Evolutionary conservation across 2,113 vertebrate species (phyloP).

Genomic region (Cygnus atratus): DNA sequence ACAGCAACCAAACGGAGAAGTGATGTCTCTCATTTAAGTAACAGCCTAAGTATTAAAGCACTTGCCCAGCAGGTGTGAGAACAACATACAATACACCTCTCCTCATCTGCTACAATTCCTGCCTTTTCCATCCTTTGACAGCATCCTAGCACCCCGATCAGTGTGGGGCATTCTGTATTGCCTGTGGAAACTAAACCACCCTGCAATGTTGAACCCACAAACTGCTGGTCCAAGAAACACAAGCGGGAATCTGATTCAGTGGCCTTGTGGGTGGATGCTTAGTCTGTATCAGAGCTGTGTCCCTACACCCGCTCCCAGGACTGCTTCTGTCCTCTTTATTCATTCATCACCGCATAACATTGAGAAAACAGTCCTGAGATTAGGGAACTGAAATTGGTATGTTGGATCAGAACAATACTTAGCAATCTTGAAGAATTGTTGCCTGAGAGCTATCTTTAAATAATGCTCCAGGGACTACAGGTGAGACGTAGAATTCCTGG

Average conservation of each 20-base stretch:
- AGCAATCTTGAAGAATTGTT: no score
- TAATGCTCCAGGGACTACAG: not conserved
- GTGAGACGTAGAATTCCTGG: not conserved
- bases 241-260: not conserved
- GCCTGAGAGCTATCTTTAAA: not conserved
- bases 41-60: not conserved
- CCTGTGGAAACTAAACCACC: not conserved
- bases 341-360: not conserved
- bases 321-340: not conserved
- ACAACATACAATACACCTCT: not conserved
- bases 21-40: not conserved
- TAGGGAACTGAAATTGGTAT: not conserved
- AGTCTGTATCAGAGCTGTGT: not conserved
- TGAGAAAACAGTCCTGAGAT: not conserved
- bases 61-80: conserved; percentile 17
- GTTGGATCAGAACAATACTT: not conserved
- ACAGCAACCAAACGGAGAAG: not conserved
- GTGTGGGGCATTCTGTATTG: not conserved
- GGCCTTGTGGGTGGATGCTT: not conserved
- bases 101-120: not conserved
- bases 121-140: not conserved
- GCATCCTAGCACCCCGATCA: not conserved
- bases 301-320: not conserved
- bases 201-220: not conserved
- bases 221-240: not conserved